These are phyloP conservation scores for Pristionchus maxplancki DNA, from an alignment of 2,888 invertebrate genomes.

Conservation along the genomic window DNA sequence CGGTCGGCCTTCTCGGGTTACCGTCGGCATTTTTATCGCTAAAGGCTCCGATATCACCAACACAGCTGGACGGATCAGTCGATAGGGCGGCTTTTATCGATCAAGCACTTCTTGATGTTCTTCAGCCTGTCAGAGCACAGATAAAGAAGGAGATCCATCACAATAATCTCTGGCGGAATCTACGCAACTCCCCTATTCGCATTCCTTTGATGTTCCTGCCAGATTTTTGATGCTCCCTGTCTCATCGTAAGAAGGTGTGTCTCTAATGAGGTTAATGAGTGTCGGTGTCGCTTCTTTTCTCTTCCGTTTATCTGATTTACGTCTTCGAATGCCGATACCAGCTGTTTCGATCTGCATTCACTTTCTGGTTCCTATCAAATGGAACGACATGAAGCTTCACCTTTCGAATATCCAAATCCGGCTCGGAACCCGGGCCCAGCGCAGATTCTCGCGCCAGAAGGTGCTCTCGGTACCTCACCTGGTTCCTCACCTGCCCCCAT, in stretches of 20 bases:
- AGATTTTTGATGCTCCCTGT: constrained; percentile 21
- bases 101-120: background rate
- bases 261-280: constrained; percentile 29
- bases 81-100: background rate
- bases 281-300: background rate
- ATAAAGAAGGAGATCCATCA: background rate
- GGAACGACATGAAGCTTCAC: too few relatives aligned
- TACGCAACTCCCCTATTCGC: constrained; percentile 1
- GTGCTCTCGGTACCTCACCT: background rate
- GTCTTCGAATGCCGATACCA: background rate
- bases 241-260: background rate
- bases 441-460: background rate
- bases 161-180: background rate
- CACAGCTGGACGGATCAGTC: background rate
- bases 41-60: background rate
- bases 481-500: background rate
- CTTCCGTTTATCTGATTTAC: background rate
- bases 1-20: background rate
- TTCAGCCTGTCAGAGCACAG: background rate
- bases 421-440: background rate
- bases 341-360: background rate
- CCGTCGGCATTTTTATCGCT: constrained; percentile 8
- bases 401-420: background rate
- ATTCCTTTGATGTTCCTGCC: background rate
- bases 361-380: too few relatives aligned